Evolutionary conservation across 2,113 vertebrate genomes (phyloP).

Genomic region (Vombatus ursinus): DNA sequence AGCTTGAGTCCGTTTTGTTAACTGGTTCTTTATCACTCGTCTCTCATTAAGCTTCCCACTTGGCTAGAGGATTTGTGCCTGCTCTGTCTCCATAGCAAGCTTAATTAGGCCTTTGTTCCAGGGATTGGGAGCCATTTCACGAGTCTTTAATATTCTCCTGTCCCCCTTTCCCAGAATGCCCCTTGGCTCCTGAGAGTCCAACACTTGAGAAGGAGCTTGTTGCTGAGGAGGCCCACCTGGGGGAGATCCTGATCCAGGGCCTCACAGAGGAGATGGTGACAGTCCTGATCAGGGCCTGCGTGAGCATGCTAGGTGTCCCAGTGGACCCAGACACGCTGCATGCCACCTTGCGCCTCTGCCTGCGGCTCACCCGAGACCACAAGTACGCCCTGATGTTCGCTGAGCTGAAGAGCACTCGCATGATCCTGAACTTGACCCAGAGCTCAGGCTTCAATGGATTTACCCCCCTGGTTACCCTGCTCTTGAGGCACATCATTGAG

Average conservation of each 20-base stretch:
- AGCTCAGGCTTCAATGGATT: slow-evolving; percentile 95
- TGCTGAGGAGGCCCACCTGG: slow-evolving; percentile 76
- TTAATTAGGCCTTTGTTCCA: not conserved
- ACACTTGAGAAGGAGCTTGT: slow-evolving; percentile 69
- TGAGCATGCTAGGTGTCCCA: slow-evolving; percentile 95
- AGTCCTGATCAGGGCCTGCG: slow-evolving; percentile 92
- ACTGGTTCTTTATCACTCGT: slow-evolving; percentile 1
- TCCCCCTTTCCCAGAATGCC: slow-evolving; percentile 71
- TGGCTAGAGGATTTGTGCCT: slow-evolving; percentile 39
- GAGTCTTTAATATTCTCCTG: slow-evolving; percentile 33
- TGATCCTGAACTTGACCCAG: slow-evolving; percentile 94
- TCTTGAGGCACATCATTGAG: slow-evolving; percentile 96
- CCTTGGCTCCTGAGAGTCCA: slow-evolving; percentile 72
- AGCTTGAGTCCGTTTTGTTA: not conserved
- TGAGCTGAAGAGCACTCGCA: slow-evolving; percentile 93
- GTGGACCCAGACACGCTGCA: slow-evolving; percentile 96
- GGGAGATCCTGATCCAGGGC: slow-evolving; percentile 90
- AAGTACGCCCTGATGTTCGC: slow-evolving; percentile 97
- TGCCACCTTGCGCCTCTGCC: slow-evolving; percentile 93
- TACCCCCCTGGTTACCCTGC: slow-evolving; percentile 93
- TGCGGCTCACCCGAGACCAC: slow-evolving; percentile 94
- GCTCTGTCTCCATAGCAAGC: slow-evolving; percentile 26
- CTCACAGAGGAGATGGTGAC: slow-evolving; percentile 94
- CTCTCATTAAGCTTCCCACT: not conserved
- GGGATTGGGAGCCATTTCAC: not conserved